Base-by-base conservation (phyloP, 1,140 invertebrate genomes). In the Bombyx mandarina region DNA sequence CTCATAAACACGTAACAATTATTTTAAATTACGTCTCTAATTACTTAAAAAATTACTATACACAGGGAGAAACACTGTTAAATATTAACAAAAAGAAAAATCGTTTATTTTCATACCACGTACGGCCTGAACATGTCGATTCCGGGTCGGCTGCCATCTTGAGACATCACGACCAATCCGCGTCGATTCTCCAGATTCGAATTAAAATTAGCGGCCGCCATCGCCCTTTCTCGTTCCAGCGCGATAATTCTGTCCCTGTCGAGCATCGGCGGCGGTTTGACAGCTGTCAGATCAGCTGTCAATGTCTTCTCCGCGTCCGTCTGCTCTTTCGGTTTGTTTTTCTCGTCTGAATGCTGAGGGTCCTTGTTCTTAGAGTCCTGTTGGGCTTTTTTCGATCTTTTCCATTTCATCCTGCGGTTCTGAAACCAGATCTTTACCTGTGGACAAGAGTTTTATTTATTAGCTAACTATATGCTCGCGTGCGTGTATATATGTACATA, bases 401-500 rank as follows among this genome's bases (percentile, higher is more conserved):
- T 98, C 96, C 96, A 98, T 78, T 98, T 98, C 96, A 98, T 98
- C 67, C 96, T 90, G 12, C 96, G 90, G 83, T 98, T 98, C 91
- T 98, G 96, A 82, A 98, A 98, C 96, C 96, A 98, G 63, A 98
- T 98, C 90, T 98, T 98, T 49, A 98, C 95, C 95, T 97, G 89
- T 22, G 71, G 79, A 73, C 60, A 67, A 76, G 69, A 45, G 26
- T 35, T 35, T 35, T 35, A 35, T 35, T 35, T 35, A 35, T 35
- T 35, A 35, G 26, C 26, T 35, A 35, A 35, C 26, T 35, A 35
- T 35, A 35, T 35, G 26, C 26, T 3, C 4, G 4, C 26, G 26
- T 35, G 4, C 26, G 26, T 5, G 12, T 18, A 18, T 18, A 18
- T 18, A 18, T 18, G 12, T 18, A 18, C 26, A 35, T 35, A 5